Conservation (phyloP, 2,113 vertebrate genomes). For the Scortum barcoo region DNA sequence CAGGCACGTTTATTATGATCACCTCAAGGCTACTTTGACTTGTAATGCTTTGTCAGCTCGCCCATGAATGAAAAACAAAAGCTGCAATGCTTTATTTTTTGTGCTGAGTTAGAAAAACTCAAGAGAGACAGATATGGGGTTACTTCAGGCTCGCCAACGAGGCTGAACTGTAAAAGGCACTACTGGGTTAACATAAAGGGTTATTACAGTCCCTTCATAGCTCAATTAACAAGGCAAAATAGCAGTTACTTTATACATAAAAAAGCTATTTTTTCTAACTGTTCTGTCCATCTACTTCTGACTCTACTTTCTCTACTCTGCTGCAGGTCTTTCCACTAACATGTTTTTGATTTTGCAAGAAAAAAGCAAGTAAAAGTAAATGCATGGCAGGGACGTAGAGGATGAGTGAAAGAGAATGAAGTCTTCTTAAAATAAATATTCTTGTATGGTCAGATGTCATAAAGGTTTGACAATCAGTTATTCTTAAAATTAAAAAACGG, state of each 20-base stretch:
- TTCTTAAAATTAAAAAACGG: background rate
- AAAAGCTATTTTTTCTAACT: background rate
- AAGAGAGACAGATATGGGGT: constrained; percentile 19
- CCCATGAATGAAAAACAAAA: constrained; percentile 27
- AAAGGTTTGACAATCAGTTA: background rate
- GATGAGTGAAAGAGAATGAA: background rate
- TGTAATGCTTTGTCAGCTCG: constrained; percentile 44
- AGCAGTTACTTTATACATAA: background rate
- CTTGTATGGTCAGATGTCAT: no score
- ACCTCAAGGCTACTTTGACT: constrained; percentile 34
- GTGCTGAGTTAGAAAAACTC: constrained; percentile 42
- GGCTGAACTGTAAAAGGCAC: constrained; percentile 24
- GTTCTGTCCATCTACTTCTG: background rate
- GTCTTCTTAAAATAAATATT: background rate
- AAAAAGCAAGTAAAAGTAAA: no score
- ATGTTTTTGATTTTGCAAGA: background rate
- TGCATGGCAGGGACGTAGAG: background rate
- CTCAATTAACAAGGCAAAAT: background rate
- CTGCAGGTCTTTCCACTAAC: background rate
- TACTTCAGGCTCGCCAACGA: constrained; percentile 9
- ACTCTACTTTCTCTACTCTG: background rate
- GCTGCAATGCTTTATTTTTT: constrained; percentile 35
- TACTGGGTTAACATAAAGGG: background rate
- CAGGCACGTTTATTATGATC: constrained; percentile 31
- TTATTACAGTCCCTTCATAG: background rate